Evolutionary conservation across 2,797 vertebrate genomes (phyloP), one percentile per base, ranked within the genome.

Genomic region (Enoplosus armatus): DNA sequence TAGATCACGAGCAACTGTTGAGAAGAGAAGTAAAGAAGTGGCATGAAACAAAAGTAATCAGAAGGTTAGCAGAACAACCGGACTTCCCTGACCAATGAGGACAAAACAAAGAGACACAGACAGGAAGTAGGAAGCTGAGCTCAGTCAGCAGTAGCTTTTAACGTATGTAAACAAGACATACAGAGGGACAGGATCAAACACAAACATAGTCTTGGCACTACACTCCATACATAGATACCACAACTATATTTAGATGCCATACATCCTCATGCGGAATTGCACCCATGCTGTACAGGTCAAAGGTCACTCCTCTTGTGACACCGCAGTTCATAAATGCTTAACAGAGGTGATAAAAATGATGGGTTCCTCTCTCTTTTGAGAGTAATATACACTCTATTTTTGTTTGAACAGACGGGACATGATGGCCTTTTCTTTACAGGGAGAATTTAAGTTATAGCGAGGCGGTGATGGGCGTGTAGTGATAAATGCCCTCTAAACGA

Each of bases 1-100:
- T 82, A 77, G 68, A 85, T 79, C 88, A 79, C 0, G 14, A 79
- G 84, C 92, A 93, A 84, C 93, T 93, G 92, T 78, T 11, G 63
- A 63, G 37, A 63, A 15, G 56, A 59, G 58, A 60, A 53, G 16
- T 60, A 39, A 58, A 59, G 71, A 56, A 31, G 27, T 27, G 48
- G 24, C 37, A 50, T 58, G 37, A 50, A 68, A 64, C 12, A 6
- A 22, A 14, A 29, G 22, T n/a, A 43, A 51, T 45, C 15, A 48
- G 41, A 24, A 6, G 47, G 6, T 69, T 1, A 24, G 5, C 18
- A 43, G 33, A 64, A 20, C 47, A 45, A 14, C 45, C 31, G 10
- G 11, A 29, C 50, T 11, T 35, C 14, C 29, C 20, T 31, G n/a
- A 33, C 22, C 26, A 7, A n/a, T 3, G 24, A 61, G 27, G 54